A percentile compares a stretch with the other conserved stretches of the same genome.
Conservation (phyloP, 2,888 invertebrate species). For the Corbicula japonica region DNA sequence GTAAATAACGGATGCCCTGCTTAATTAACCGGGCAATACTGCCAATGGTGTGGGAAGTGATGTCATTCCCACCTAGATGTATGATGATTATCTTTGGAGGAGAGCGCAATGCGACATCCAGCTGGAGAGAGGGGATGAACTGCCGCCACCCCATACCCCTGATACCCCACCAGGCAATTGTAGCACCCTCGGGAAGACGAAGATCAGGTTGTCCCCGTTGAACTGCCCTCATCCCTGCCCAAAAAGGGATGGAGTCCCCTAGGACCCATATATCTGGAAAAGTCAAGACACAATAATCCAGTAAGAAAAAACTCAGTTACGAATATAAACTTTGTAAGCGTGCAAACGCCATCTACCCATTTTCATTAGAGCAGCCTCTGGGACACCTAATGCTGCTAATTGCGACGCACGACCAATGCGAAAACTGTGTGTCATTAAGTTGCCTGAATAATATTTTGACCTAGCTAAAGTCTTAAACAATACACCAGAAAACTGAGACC, state of each 20-base stretch:
- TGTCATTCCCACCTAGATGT: slow-evolving; percentile 7
- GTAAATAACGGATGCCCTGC: too few relatives aligned
- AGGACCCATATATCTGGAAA: slow-evolving; percentile 19
- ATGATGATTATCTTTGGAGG: slow-evolving; percentile 1
- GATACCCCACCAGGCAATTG: slow-evolving; percentile 18
- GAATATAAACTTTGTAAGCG: neutral
- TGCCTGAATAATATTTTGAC: neutral
- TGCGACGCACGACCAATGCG: slow-evolving; percentile 24
- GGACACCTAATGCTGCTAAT: slow-evolving; percentile 7
- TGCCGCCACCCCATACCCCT: slow-evolving; percentile 1
- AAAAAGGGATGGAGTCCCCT: slow-evolving; percentile 11
- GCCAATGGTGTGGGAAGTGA: neutral
- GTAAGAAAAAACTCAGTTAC: too few relatives aligned
- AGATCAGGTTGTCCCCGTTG: neutral
- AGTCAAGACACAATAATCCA: too few relatives aligned
- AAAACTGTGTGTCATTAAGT: slow-evolving; percentile 6
- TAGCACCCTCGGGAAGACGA: neutral
- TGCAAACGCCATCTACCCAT: slow-evolving; percentile 24
- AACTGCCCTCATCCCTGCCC: slow-evolving; percentile 5
- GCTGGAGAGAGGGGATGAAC: neutral
- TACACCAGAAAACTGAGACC: slow-evolving; percentile 8
- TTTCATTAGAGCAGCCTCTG: slow-evolving; percentile 13
- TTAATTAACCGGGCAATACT: too few relatives aligned
- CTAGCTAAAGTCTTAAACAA: neutral
- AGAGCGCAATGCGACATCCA: neutral